Percentiles rank a stretch among this genome's conserved stretches.
Evolutionary conservation across 1,140 invertebrate genomes (phyloP).

Genomic region (Globodera ellingtonae): DNA sequence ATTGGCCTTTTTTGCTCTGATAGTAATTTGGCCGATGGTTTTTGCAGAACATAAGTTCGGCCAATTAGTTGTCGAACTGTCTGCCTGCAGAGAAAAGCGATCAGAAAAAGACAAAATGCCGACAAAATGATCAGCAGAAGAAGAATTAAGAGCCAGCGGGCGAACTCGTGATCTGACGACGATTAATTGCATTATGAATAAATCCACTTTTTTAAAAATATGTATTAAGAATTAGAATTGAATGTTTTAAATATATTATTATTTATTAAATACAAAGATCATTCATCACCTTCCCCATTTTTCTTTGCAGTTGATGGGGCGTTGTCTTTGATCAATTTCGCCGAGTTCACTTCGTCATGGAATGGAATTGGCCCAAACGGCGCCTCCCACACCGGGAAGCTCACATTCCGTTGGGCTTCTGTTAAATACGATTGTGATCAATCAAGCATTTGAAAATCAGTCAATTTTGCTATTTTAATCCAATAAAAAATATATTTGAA

Average conservation of each 20-base stretch:
- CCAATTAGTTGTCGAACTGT: neutral
- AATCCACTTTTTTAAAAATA: neutral
- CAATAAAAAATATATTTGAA: no score
- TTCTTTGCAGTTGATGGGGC: neutral
- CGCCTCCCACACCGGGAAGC: conserved; percentile 3
- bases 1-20: neutral
- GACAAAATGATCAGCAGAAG: neutral
- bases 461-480: no score
- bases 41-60: neutral
- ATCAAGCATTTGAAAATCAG: no score
- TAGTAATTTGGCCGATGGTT: neutral
- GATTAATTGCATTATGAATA: neutral
- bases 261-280: neutral
- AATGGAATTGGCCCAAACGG: conserved; percentile 1
- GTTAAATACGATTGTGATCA: no score
- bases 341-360: neutral
- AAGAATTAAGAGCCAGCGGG: neutral
- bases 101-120: neutral
- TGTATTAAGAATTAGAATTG: neutral
- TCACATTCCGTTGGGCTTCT: neutral
- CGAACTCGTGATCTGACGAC: neutral
- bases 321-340: neutral
- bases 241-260: neutral
- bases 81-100: neutral
- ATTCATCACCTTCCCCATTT: neutral